phyloP scores from a whole-genome alignment of 2,888 invertebrate genomes.

The Perizoma affinitatum region DNA sequence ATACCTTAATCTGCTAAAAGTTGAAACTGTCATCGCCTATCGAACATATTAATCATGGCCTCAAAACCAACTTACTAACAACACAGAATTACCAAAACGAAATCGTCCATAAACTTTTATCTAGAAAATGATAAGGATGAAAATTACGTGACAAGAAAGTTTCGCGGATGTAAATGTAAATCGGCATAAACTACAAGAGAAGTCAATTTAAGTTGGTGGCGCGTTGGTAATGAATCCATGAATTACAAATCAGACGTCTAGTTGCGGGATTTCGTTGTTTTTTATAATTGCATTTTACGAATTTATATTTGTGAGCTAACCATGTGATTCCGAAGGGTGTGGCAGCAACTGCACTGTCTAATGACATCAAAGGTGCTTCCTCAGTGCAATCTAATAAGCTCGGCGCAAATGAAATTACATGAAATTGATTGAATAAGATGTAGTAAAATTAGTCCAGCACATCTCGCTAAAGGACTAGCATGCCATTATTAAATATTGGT shows the following conservation, averaged over 20 bases:
- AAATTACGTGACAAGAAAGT: slow-evolving; percentile 5
- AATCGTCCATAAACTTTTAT: background rate
- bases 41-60: slow-evolving; percentile 17
- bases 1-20: background rate
- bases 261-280: slow-evolving; percentile 9
- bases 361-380: no score
- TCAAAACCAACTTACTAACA: background rate
- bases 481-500: no score
- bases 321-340: no score
- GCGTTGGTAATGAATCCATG: slow-evolving; percentile 57
- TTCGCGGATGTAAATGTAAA: slow-evolving; percentile 10
- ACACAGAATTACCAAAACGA: background rate
- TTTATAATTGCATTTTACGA: background rate
- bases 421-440: no score
- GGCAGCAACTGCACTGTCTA: no score
- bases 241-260: slow-evolving; percentile 53
- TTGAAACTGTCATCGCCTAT: slow-evolving; percentile 14
- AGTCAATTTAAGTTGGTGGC: slow-evolving; percentile 58
- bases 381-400: no score
- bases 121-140: background rate
- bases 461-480: no score
- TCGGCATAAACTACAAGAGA: slow-evolving; percentile 49
- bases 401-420: no score
- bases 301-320: no score
- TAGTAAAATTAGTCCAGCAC: no score